Conservation (phyloP, 1,140 invertebrate genomes). For the Drosophila punjabiensis region DNA sequence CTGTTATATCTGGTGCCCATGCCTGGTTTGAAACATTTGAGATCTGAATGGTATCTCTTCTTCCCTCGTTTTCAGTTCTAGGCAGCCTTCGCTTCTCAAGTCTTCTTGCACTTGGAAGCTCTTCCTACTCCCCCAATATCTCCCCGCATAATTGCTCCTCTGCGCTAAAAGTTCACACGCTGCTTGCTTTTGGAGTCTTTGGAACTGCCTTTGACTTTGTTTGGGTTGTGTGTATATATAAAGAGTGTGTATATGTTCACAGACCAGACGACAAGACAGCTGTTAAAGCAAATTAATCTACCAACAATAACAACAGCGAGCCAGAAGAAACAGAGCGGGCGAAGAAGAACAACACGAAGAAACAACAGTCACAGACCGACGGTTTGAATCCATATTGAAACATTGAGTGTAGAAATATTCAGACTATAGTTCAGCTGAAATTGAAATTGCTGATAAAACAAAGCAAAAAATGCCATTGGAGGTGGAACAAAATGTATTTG, state of each 20-base stretch:
- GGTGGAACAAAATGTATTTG: slow-evolving; percentile 16
- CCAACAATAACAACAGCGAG: slow-evolving; percentile 37
- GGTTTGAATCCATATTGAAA: slow-evolving; percentile 39
- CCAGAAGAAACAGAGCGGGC: slow-evolving; percentile 41
- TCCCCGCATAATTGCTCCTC: slow-evolving; percentile 1
- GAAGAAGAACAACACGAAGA: slow-evolving; percentile 24
- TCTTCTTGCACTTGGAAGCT: slow-evolving; percentile 48
- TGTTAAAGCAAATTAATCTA: slow-evolving; percentile 71
- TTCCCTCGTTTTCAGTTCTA: slow-evolving; percentile 22
- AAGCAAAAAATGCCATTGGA: slow-evolving; percentile 35
- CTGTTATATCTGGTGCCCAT: no score
- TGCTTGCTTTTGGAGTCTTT: slow-evolving; percentile 47
- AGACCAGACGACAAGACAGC: slow-evolving; percentile 59
- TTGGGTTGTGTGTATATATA: slow-evolving; percentile 16
- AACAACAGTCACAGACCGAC: slow-evolving; percentile 27
- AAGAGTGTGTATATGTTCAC: slow-evolving; percentile 19
- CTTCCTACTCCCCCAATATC: slow-evolving; percentile 17
- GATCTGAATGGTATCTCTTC: neutral
- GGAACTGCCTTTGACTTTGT: slow-evolving; percentile 36
- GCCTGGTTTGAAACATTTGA: neutral
- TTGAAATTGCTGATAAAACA: slow-evolving; percentile 62
- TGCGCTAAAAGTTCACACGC: slow-evolving; percentile 64
- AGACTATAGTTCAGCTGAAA: slow-evolving; percentile 57
- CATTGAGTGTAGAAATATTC: slow-evolving; percentile 46
- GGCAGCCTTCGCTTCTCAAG: slow-evolving; percentile 22